Percentiles rank a stretch among this genome's conserved stretches.
These are phyloP conservation scores for Myrmophylax atrothorax DNA, from an alignment of 2,113 vertebrate genomes.

Conservation along the genomic window DNA sequence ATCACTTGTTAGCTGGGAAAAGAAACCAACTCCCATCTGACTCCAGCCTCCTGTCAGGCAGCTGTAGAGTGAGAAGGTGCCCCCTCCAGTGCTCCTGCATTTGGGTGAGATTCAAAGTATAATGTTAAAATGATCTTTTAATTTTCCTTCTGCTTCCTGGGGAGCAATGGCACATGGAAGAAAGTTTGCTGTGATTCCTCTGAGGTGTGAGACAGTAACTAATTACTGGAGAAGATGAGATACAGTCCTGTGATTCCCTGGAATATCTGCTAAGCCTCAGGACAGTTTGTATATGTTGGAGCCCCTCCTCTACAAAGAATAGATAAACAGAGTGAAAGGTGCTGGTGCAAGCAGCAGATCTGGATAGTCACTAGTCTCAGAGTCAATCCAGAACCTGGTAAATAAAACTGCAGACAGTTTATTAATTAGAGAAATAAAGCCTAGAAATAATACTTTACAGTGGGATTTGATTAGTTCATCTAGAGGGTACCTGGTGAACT, in stretches of 20 bases:
- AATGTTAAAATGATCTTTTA: neutral
- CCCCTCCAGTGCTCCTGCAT: neutral
- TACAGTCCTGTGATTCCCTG: neutral
- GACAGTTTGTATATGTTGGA: constrained; percentile 36
- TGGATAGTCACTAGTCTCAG: constrained; percentile 17
- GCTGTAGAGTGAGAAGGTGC: neutral
- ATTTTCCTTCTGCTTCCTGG: neutral
- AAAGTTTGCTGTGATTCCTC: neutral
- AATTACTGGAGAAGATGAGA: constrained; percentile 23
- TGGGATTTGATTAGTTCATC: constrained; percentile 89
- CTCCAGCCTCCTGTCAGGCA: neutral
- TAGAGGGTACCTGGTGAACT: constrained; percentile 78
- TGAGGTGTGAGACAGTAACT: constrained; percentile 8
- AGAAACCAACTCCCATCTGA: neutral
- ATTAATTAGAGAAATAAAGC: constrained; percentile 85
- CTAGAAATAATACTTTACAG: constrained; percentile 89
- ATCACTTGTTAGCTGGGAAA: neutral
- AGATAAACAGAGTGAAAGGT: constrained; percentile 19
- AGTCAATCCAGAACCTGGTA: constrained; percentile 51
- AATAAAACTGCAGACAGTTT: constrained; percentile 64
- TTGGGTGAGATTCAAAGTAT: neutral
- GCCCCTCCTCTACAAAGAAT: neutral
- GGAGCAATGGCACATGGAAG: neutral
- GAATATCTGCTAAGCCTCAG: constrained; percentile 44
- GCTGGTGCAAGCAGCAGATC: constrained; percentile 10